These are phyloP conservation scores for Ephydatia muelleri DNA, from an alignment of 37 sponge, comb jelly and placozoan genomes.

Conservation along the genomic window DNA sequence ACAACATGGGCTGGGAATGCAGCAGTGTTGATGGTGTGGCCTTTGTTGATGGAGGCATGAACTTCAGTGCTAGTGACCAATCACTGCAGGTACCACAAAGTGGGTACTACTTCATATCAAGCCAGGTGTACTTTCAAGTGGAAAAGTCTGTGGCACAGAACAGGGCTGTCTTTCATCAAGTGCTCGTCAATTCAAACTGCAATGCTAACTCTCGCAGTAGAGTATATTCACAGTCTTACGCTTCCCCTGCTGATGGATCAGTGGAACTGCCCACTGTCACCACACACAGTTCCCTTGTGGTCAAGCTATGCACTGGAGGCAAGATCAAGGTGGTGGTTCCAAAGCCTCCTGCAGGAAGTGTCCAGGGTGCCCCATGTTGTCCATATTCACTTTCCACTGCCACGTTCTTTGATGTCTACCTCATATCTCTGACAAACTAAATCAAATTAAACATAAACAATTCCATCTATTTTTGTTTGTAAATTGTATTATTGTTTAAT, in stretches of 20 bases:
- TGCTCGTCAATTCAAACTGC: not conserved
- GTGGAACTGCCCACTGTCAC: slow-evolving; percentile 4
- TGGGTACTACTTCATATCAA: slow-evolving; percentile 52
- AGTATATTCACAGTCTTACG: not conserved
- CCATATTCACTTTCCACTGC: not conserved
- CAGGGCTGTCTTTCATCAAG: slow-evolving; percentile 1
- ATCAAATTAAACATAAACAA: not conserved
- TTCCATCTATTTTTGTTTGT: not conserved
- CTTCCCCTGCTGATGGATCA: not conserved
- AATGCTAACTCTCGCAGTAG: not conserved
- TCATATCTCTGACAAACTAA: not conserved
- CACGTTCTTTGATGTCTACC: not conserved
- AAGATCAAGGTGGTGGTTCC: slow-evolving; percentile 45
- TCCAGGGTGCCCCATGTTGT: not conserved
- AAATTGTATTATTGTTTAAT: not conserved
- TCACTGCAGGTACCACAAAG: slow-evolving; percentile 41
- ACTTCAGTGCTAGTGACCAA: slow-evolving; percentile 42
- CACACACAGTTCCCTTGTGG: slow-evolving; percentile 34
- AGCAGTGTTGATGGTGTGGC: slow-evolving; percentile 1
- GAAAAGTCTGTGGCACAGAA: not conserved
- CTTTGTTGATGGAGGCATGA: slow-evolving; percentile 67
- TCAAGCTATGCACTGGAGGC: slow-evolving; percentile 41
- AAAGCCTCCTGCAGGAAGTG: not conserved
- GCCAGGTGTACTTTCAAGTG: slow-evolving; percentile 32
- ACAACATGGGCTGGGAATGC: not conserved